Base-by-base conservation (phyloP, 1,140 invertebrate species). In the Orchestia grillus region DNA sequence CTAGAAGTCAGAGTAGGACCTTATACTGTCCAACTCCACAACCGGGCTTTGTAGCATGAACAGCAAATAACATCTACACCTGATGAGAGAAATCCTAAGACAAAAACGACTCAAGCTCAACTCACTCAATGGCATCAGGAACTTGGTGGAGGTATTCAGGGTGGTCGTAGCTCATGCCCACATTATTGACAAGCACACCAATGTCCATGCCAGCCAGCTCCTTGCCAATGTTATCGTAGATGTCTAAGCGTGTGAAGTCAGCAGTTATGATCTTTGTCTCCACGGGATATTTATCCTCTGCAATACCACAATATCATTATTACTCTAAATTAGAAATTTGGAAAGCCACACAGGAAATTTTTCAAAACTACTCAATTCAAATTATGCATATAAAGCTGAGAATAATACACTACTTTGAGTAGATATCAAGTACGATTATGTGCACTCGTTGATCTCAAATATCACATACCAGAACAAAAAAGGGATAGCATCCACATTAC, bases 131-230 rank as follows among this genome's bases (percentile, higher is more conserved):
- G 11, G 92, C 44, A 94, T 98, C 98, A 16, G 98, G 98, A 0
- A 98, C 97, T 40, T 98, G 98, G 0, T 98, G 97, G 97, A 99
- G 99, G 97, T 98, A 98, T 97, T 99, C 98, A n/a, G 99, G 99
- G 97, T 99, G 98, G 0, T 98, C 97, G 97, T 99, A 99, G 95
- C 98, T 99, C 96, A 99, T 98, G 6, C 99, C 99, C 0, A 99
- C 99, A 98, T 99, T 99, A 97, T 99, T 99, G 11, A 99, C 98
- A 23, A 99, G 97, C 41, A 99, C 98, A 0, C 99, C 99, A 96
- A 99, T 98, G 97, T 99, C 99, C 0, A 99, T 97, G 1, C 98
- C 98, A 44, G 97, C 96, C 40, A 99, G 98, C 96, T 98, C 98
- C 97, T 98, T 98, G 44, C 98, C 98, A 95, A 99, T 99, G 96